Conservation (phyloP, 2,113 vertebrate genomes). For the Bufo gargarizans region DNA sequence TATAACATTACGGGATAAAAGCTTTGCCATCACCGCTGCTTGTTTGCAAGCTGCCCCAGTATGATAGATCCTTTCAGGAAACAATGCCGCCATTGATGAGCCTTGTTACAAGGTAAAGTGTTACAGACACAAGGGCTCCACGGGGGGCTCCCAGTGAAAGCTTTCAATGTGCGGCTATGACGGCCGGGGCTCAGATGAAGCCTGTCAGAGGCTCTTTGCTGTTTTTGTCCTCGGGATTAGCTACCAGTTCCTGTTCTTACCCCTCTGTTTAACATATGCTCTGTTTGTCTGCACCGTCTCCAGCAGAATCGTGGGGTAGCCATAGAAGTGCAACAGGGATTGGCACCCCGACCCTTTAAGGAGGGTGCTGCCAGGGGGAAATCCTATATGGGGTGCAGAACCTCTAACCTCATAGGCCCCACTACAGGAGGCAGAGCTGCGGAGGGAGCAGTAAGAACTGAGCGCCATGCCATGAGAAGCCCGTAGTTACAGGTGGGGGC, state of each 20-base stretch:
- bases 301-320: background rate
- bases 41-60: conserved; percentile 13
- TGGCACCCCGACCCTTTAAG: background rate
- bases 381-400: too few relatives aligned
- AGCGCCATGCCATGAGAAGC: too few relatives aligned
- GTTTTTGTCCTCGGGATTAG: conserved; percentile 22
- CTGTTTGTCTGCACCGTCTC: too few relatives aligned
- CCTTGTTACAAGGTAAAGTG: conserved; percentile 50
- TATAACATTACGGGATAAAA: background rate
- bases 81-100: conserved; percentile 60
- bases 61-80: background rate
- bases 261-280: background rate
- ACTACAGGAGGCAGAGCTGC: too few relatives aligned
- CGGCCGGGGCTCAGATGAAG: conserved; percentile 59
- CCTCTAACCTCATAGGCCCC: too few relatives aligned
- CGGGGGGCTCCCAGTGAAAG: conserved; percentile 13
- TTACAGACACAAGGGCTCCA: conserved; percentile 62
- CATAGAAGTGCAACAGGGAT: background rate
- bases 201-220: conserved; percentile 62
- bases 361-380: too few relatives aligned
- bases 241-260: conserved; percentile 41
- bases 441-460: too few relatives aligned
- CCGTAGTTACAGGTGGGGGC: too few relatives aligned
- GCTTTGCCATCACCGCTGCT: background rate
- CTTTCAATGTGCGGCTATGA: conserved; percentile 67